A percentile compares a stretch with the other conserved stretches of the same genome.
Evolutionary conservation across 2,888 invertebrate genomes (phyloP).

Genomic region (Leucoptera coffeella): DNA sequence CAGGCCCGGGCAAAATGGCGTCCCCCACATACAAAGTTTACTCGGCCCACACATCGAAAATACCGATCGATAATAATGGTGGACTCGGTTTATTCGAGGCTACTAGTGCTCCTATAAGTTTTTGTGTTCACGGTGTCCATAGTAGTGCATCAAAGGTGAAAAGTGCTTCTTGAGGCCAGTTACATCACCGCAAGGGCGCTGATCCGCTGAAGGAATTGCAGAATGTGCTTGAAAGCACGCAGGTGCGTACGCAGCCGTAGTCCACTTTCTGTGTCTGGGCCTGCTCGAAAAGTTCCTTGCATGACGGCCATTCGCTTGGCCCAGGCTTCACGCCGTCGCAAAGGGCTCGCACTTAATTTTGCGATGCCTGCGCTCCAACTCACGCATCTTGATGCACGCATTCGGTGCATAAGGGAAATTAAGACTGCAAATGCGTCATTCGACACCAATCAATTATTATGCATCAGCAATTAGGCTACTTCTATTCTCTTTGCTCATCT

Average conservation of each 20-base stretch:
- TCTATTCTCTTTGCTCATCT: no score
- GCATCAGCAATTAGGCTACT: no score
- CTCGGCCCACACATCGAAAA: slow-evolving; percentile 36
- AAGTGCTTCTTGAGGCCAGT: slow-evolving; percentile 43
- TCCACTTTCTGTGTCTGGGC: slow-evolving; percentile 80
- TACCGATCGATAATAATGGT: slow-evolving; percentile 62
- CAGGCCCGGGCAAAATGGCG: slow-evolving; percentile 69
- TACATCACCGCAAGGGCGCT: slow-evolving; percentile 43
- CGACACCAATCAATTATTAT: no score
- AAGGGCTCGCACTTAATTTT: no score
- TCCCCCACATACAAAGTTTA: slow-evolving; percentile 45
- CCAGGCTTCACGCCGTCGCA: slow-evolving; percentile 52
- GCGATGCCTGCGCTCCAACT: no score
- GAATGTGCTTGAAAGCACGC: slow-evolving; percentile 63
- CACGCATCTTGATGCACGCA: no score
- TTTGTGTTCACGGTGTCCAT: slow-evolving; percentile 33
- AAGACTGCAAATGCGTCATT: no score
- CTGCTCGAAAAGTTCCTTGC: slow-evolving; percentile 67
- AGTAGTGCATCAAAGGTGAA: slow-evolving; percentile 32
- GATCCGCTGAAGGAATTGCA: slow-evolving; percentile 37
- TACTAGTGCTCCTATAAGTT: slow-evolving; percentile 32
- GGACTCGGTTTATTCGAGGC: slow-evolving; percentile 44
- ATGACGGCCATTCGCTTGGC: slow-evolving; percentile 52
- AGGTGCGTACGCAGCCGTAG: slow-evolving; percentile 97
- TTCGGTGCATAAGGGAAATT: no score